Base-by-base conservation (phyloP, 2,797 vertebrate species). In the Chelmon rostratus region DNA sequence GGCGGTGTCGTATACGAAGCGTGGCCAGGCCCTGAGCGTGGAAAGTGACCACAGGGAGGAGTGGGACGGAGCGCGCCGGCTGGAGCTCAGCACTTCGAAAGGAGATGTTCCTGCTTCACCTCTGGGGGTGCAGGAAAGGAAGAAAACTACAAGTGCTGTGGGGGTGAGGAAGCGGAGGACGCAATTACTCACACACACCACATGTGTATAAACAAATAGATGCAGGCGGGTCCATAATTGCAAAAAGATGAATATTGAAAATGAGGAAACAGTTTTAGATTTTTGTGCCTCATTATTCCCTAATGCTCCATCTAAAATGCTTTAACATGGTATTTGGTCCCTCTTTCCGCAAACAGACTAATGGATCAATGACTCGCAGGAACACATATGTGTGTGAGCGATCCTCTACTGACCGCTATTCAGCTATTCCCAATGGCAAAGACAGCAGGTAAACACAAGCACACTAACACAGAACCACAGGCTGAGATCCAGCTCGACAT, bases 341-440 rank as follows among this genome's bases (percentile, higher is more conserved):
- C 6, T 79, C 23, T 58, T 31, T 68, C 16, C 68, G n/a, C 5
- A 46, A 83, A n/a, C 81, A 95, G 94, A 94, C 94, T 50, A 95
- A 95, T n/a, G 97, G 97, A 58, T 97, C 97, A 44, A 99, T 99
- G 98, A 96, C 95, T 35, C 93, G 95, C 63, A 95, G 95, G 79
- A 96, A 99, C 88, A 99, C 98, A 0, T 99, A 99, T 0, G 98
- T 99, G 64, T 99, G 98, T 85, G 98, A 99, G 59, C 96, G 98
- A 71, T 80, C 93, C 73, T 96, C 96, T 84, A 95, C 96, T 15
- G 98, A 99, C 77, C 96, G 97, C 52, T 97, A 97, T 62, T 91
- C 96, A 18, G 96, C 96, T 2, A 93, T 99, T 87, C 97, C 99
- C 78, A 99, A 99, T 1, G 98, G 98, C 62, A 99, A 98, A 92